phyloP scores from a whole-genome alignment of 2,888 invertebrate species.

The Hirtodrosophila trivittata region DNA sequence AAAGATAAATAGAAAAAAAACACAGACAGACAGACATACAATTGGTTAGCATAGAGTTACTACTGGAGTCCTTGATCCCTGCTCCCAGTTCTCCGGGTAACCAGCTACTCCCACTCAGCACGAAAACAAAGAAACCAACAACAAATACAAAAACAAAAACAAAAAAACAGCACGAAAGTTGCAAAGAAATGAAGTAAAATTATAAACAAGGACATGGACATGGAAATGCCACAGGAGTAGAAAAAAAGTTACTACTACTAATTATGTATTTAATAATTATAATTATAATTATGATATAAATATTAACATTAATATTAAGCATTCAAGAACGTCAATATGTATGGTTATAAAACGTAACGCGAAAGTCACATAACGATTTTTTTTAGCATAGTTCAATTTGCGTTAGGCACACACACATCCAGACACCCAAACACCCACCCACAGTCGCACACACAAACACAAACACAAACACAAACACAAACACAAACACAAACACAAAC shows the following conservation, averaged over 20 bases:
- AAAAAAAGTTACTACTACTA: conserved; percentile 54
- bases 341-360: conserved; percentile 37
- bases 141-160: background rate
- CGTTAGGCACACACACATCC: conserved; percentile 25
- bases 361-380: conserved; percentile 45
- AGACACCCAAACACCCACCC: too few species aligned
- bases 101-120: too few species aligned
- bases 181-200: conserved; percentile 4
- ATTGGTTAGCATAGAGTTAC: conserved; percentile 15
- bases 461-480: conserved; percentile 20
- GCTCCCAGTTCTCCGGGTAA: too few species aligned
- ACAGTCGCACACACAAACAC: conserved; percentile 22
- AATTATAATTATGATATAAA: conserved; percentile 20
- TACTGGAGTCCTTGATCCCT: too few species aligned
- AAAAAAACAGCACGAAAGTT: conserved; percentile 4
- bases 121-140: conserved; percentile 3
- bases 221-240: conserved; percentile 33
- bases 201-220: background rate
- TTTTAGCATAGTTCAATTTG: conserved; percentile 50
- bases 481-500: conserved; percentile 17
- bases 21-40: background rate
- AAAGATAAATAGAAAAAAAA: background rate
- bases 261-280: conserved; percentile 59
- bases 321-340: conserved; percentile 29
- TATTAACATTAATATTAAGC: conserved; percentile 22